Conservation (phyloP, 1,140 invertebrate species). For the Hormaphis cornu region DNA sequence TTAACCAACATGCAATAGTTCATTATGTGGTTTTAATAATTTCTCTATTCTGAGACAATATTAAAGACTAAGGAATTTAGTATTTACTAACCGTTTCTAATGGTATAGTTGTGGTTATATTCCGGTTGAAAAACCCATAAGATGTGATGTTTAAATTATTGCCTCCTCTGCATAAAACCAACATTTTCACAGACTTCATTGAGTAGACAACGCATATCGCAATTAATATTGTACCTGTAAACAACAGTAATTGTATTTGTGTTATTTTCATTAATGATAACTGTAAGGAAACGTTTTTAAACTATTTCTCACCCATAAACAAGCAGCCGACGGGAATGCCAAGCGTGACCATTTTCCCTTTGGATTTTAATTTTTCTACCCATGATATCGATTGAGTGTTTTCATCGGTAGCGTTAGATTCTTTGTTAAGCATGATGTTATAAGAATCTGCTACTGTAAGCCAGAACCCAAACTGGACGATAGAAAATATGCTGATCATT, state of each 20-base stretch:
- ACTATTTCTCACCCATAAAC: constrained; percentile 14
- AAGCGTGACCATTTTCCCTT: not conserved
- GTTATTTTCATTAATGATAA: not conserved
- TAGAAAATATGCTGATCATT: constrained; percentile 8
- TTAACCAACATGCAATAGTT: too few relatives aligned
- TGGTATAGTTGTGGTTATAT: constrained; percentile 6
- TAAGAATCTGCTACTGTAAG: constrained; percentile 13
- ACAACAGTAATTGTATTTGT: not conserved
- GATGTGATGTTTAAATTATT: constrained; percentile 1
- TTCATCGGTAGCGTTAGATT: not conserved
- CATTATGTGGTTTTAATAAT: too few relatives aligned
- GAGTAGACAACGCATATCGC: constrained; percentile 5
- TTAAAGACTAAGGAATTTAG: not conserved
- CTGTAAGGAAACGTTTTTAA: not conserved
- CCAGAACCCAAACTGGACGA: constrained; percentile 20
- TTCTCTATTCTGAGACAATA: too few relatives aligned
- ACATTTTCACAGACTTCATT: constrained; percentile 19
- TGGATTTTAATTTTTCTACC: constrained; percentile 4
- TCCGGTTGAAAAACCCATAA: constrained; percentile 9
- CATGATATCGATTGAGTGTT: not conserved
- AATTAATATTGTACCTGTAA: not conserved
- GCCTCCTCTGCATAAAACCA: constrained; percentile 6
- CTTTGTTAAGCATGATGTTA: not conserved
- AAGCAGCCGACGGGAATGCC: constrained; percentile 3
- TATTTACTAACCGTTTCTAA: not conserved